Conservation (phyloP, 2,888 invertebrate species). For the Troides helena region DNA sequence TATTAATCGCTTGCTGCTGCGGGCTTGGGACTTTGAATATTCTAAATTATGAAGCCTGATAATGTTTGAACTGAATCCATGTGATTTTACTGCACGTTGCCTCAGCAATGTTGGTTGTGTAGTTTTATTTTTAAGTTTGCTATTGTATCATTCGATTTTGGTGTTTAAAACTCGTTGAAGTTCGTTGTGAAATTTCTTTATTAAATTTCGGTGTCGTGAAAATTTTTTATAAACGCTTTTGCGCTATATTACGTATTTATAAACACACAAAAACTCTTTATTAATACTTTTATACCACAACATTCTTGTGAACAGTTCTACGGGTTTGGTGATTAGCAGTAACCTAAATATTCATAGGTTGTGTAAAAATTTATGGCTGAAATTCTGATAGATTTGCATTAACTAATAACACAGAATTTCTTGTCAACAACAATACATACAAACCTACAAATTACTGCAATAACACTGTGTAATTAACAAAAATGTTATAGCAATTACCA, state of each 20-base stretch:
- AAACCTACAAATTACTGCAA: too few species aligned
- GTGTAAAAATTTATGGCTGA: too few species aligned
- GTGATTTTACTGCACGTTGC: conserved; percentile 32
- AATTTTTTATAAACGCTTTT: conserved; percentile 74
- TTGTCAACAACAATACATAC: too few species aligned
- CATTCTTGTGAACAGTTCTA: conserved; percentile 10
- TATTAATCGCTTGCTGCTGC: conserved; percentile 28
- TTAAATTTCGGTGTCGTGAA: conserved; percentile 70
- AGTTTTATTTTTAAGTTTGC: conserved; percentile 28
- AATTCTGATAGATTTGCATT: too few species aligned
- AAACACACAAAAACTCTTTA: conserved; percentile 41
- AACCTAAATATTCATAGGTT: too few species aligned
- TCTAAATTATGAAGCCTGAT: conserved; percentile 12
- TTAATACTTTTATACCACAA: conserved; percentile 39
- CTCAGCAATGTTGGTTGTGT: conserved; percentile 15
- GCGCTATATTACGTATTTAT: conserved; percentile 64
- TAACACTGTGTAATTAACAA: too few species aligned
- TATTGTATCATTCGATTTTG: conserved; percentile 36
- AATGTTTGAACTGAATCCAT: conserved; percentile 40
- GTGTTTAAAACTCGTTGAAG: conserved; percentile 50
- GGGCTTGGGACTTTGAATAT: conserved; percentile 28
- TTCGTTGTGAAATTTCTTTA: conserved; percentile 63
- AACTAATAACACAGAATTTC: too few species aligned
- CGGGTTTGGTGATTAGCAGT: background rate
- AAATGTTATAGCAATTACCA: too few species aligned